Conservation (phyloP, 2,888 invertebrate species). For the Troilus luridus region DNA sequence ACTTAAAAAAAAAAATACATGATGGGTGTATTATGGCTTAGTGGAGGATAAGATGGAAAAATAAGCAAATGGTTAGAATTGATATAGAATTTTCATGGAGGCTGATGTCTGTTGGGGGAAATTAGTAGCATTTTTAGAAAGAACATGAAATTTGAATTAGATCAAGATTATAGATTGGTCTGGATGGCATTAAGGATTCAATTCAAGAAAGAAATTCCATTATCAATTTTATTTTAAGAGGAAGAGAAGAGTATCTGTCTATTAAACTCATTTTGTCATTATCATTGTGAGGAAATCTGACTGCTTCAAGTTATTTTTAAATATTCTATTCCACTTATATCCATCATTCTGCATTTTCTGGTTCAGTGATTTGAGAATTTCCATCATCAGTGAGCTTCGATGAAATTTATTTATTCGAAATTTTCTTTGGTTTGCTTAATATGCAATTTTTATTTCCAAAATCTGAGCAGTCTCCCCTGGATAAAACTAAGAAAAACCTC, state of each 20-base stretch:
- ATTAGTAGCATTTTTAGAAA: neutral
- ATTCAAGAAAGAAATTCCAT: neutral
- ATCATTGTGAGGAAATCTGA: neutral
- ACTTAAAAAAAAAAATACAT: neutral
- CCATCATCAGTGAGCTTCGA: too few relatives aligned
- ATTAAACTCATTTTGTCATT: neutral
- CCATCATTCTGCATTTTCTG: neutral
- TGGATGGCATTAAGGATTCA: neutral
- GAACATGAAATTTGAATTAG: neutral
- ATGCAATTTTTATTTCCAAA: neutral
- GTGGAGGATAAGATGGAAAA: neutral
- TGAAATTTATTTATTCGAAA: too few relatives aligned
- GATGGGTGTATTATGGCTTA: neutral
- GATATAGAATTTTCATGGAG: neutral
- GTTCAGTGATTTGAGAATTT: neutral
- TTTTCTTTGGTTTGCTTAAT: neutral
- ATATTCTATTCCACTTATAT: neutral
- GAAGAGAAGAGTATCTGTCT: neutral
- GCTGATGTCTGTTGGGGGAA: neutral
- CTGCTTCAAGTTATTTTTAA: too few relatives aligned
- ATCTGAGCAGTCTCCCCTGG: neutral
- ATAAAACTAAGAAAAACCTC: neutral
- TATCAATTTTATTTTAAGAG: neutral
- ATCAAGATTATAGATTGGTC: neutral
- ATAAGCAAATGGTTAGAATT: neutral